Base-by-base conservation (phyloP, 2,888 invertebrate species). In the Diarsia mendica region DNA sequence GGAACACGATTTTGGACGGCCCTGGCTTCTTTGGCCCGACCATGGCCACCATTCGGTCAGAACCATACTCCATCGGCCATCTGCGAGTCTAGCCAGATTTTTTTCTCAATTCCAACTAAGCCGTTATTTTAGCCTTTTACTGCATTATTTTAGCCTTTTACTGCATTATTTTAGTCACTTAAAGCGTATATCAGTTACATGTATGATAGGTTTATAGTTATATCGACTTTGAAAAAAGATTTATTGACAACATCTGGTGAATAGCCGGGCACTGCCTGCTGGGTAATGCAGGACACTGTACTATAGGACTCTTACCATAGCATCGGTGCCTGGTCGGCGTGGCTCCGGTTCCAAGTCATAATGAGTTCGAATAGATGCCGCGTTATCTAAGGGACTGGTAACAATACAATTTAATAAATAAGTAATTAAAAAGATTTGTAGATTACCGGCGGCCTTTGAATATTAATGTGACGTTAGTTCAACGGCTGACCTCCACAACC, bases 281-380 rank as follows among this genome's bases (percentile, higher is more conserved):
- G 15, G 15, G 58, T 8, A 28, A 58, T 15, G 28, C 15, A 28
- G 28, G 28, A 11, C 28, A 15, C 23, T 28, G 9, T 28, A 58
- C 23, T 28, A 58, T 28, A 1, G 18, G 10, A 51, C 15, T 2
- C 91, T 90, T 85, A 96, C 96, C 75, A 91, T 90, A 39, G 92
- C 95, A 87, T 96, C 96, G 0, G 93, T 91, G 8, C 92, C 93
- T 6, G 92, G 89, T 2, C 89, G 83, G 0, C 92, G 88, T 1
- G 95, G 91, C 74, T 95, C 95, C 0, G 95, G 90, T 5, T 94
- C 92, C 72, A 96, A 87, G 48, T 93, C 92, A 75, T 93, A 96
- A 51, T 95, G 93, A 15, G 90, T 91, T 71, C 96, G 91, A 28
- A 96, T 84, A 9, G 90, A 85, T 10, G 91, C 85, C 3, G 89